Conservation (phyloP, 2,888 invertebrate genomes). For the Drosophila austrosaltans region DNA sequence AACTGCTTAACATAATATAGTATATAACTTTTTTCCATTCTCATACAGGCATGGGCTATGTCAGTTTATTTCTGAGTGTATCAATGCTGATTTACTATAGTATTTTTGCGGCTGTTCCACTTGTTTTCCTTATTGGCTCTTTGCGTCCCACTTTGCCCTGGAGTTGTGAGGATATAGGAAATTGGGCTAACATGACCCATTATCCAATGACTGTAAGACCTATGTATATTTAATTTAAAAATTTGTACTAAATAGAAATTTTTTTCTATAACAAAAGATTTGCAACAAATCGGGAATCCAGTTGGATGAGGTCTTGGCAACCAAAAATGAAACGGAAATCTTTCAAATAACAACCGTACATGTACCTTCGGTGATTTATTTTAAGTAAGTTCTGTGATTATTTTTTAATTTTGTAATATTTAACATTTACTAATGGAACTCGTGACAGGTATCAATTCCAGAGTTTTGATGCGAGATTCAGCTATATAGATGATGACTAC, state of each 20-base stretch:
- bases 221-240: background rate
- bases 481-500: background rate
- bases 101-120: slow-evolving; percentile 91
- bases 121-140: slow-evolving; percentile 90
- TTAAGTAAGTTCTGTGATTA: slow-evolving; percentile 51
- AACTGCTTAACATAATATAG: no score
- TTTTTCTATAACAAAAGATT: slow-evolving; percentile 19
- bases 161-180: slow-evolving; percentile 87
- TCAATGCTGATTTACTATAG: slow-evolving; percentile 92
- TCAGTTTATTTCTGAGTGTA: slow-evolving; percentile 90
- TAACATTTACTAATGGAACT: background rate
- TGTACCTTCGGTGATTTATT: slow-evolving; percentile 71
- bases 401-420: background rate
- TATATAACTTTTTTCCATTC: background rate
- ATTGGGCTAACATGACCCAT: slow-evolving; percentile 43
- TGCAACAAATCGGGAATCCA: slow-evolving; percentile 39
- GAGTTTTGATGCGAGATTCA: accelerated
- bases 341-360: slow-evolving; percentile 25
- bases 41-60: slow-evolving; percentile 91
- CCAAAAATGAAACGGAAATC: background rate
- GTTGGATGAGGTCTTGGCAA: background rate
- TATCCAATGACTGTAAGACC: slow-evolving; percentile 45
- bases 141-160: slow-evolving; percentile 89
- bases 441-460: slow-evolving; percentile 29
- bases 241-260: background rate